These are phyloP conservation scores for Channa argus DNA, from an alignment of 2,113 vertebrate genomes.

Conservation along the genomic window DNA sequence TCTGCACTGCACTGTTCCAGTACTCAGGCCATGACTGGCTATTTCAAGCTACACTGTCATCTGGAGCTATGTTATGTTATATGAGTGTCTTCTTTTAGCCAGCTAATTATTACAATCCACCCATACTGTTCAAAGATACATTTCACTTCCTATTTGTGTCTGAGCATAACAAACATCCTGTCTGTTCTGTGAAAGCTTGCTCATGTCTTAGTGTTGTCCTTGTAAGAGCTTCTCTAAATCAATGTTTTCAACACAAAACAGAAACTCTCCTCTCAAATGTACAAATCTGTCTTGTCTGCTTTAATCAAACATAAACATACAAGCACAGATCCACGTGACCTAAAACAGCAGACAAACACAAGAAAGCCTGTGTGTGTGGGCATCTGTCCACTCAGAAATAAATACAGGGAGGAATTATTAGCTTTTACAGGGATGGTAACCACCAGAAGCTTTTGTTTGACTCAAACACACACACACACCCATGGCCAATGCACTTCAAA, in stretches of 20 bases:
- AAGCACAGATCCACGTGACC: not conserved
- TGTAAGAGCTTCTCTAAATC: constrained; percentile 4
- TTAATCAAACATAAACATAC: constrained; percentile 10
- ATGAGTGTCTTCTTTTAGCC: constrained; percentile 39
- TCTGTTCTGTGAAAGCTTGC: constrained; percentile 13
- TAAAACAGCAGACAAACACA: not conserved
- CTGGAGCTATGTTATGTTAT: constrained; percentile 39
- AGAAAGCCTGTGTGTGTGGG: not conserved
- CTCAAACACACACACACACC: not conserved
- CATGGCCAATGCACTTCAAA: not conserved
- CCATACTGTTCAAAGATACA: constrained; percentile 30
- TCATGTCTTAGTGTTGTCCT: not conserved
- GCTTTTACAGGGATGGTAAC: constrained; percentile 8
- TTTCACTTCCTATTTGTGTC: constrained; percentile 38
- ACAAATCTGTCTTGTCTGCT: constrained; percentile 24
- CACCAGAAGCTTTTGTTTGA: constrained; percentile 16
- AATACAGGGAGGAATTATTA: constrained; percentile 37
- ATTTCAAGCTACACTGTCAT: constrained; percentile 56
- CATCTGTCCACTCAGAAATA: constrained; percentile 24
- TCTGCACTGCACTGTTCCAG: constrained; percentile 24
- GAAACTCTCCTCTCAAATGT: constrained; percentile 16
- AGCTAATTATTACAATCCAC: constrained; percentile 68
- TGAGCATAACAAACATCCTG: constrained; percentile 18
- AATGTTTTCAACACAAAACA: constrained; percentile 8
- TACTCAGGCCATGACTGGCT: constrained; percentile 43